phyloP scores from a whole-genome alignment of 2,113 vertebrate genomes.

The Baryphthengus martii region DNA sequence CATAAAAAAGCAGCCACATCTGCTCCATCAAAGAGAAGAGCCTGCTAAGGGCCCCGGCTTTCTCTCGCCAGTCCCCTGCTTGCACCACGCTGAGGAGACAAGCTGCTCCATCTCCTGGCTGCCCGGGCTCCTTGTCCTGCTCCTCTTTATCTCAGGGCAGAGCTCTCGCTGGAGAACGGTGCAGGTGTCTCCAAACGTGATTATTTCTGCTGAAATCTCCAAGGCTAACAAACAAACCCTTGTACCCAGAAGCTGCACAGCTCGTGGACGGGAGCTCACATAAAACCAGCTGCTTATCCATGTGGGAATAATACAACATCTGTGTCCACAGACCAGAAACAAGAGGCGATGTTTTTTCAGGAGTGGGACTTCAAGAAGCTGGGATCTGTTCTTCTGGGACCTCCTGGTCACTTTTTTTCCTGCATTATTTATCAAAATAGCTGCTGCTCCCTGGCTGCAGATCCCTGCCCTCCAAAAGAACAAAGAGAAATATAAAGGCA shows the following conservation, averaged over 20 bases:
- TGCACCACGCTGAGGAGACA: neutral
- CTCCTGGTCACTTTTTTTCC: neutral
- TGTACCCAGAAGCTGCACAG: rapidly evolving
- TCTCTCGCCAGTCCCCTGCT: neutral
- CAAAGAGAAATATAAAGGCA: neutral
- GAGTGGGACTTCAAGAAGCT: neutral
- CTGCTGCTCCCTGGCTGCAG: neutral
- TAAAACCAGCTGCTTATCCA: neutral
- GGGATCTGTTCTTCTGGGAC: neutral
- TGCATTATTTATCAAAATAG: neutral
- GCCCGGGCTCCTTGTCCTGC: neutral
- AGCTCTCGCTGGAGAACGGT: neutral
- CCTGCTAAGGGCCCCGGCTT: neutral
- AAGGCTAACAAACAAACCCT: neutral
- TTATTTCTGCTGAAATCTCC: neutral
- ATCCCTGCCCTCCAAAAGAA: neutral
- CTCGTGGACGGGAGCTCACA: neutral
- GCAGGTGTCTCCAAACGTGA: neutral
- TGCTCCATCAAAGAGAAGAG: constrained; percentile 25
- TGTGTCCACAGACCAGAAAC: neutral
- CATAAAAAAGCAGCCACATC: constrained; percentile 8
- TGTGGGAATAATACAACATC: neutral
- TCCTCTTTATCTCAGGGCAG: neutral
- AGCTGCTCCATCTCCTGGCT: constrained; percentile 42
- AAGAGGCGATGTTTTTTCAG: neutral